Base-by-base conservation (phyloP, 30 jellyfish, hydroid and myxozoan species). In the Turritopsis dohrnii region DNA sequence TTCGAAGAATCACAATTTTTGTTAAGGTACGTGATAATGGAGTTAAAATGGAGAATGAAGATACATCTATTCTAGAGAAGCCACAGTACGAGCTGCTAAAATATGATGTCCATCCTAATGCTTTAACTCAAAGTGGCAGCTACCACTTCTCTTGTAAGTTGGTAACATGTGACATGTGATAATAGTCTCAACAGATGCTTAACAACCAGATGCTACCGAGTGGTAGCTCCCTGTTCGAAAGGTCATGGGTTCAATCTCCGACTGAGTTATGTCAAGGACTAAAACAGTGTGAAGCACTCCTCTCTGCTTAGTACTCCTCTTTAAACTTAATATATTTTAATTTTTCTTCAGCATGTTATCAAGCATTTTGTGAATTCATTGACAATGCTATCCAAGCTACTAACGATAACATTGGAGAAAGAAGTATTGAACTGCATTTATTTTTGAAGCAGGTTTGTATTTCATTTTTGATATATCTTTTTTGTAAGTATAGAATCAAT, bases 31-130 rank as follows among this genome's bases (percentile, higher is more conserved):
- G 22, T 7, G 77, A 69, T n/a, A 69, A 27, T n/a, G 77, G 30
- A 69, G 28, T 27, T 7, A 69, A 69, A n/a, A 21, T 9, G 9
- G 77, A 69, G 30, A 60, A 52, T 22, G 28, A 29, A 28, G 72
- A 77, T n/a, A 77, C 29, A 13, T 30, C 41, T 28, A 77, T 19
- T 18, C 72, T 77, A n/a, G 85, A 77, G 28, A 77, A 60, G 53
- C 85, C 85, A 7, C 85, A 66, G 18, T 77, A 29, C 28, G 85
- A 77, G 53, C 79, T 77, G 19, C 18, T 77, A 60, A 77, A 77
- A 60, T 77, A 77, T 77, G 85, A 77, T 52, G 85, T 77, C 53
- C 85, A 77, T 77, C 85, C 85, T 25, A 77, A 77, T 52, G 85
- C 85, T 21, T 18, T 77, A 77, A 77, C 85, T 13, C 85, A 77